Conservation (phyloP, 2,797 vertebrate genomes). For the Gymnopithys bicolor region DNA sequence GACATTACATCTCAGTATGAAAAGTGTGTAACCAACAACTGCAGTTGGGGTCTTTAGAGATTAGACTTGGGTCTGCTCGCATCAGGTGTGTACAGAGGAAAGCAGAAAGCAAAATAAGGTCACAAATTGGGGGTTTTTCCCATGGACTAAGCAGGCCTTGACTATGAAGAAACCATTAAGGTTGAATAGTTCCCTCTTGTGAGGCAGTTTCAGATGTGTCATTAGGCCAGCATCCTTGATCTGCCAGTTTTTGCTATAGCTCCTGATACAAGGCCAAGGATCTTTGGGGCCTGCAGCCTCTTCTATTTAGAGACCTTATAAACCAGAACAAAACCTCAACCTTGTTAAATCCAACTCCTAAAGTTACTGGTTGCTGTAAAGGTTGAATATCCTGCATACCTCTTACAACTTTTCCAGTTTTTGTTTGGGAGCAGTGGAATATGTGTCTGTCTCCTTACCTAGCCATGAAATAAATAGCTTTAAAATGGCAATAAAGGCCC, state of each 20-base stretch:
- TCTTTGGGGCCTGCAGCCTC: background rate
- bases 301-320: background rate
- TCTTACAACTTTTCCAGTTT: background rate
- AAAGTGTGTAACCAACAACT: background rate
- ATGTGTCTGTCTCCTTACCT: background rate
- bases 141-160: background rate
- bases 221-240: background rate
- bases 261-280: background rate
- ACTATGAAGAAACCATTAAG: background rate
- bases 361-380: background rate
- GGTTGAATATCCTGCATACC: background rate
- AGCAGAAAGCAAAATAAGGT: background rate
- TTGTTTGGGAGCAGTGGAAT: background rate
- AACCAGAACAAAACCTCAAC: background rate
- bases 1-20: background rate
- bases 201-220: background rate
- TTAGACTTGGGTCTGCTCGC: fast-evolving
- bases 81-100: background rate
- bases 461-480: background rate
- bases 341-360: background rate
- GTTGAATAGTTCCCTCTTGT: background rate
- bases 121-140: background rate
- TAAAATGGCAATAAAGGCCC: background rate
- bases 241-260: background rate
- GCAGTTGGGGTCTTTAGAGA: background rate